Conservation (phyloP, 2,888 invertebrate genomes). For the Cheilosia vulpina region DNA sequence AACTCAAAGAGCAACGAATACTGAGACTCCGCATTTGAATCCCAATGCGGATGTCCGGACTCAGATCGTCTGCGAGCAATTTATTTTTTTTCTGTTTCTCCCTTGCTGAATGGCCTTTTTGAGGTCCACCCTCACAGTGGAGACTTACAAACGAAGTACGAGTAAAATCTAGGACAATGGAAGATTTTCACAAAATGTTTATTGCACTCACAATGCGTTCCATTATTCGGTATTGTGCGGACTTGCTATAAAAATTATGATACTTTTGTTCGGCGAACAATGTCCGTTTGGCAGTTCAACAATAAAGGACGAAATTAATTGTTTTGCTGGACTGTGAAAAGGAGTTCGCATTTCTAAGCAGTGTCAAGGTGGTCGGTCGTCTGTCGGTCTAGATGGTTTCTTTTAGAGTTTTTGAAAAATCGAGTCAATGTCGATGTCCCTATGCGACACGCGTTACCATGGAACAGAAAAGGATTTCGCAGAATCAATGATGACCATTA, state of each 20-base stretch:
- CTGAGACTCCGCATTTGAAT: conserved; percentile 18
- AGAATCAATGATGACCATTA: conserved; percentile 73
- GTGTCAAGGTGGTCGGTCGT: conserved; percentile 56
- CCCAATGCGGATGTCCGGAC: conserved; percentile 68
- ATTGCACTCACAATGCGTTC: conserved; percentile 64
- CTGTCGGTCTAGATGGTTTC: conserved; percentile 33
- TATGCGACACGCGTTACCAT: conserved; percentile 61
- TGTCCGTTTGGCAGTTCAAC: conserved; percentile 42
- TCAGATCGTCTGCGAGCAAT: conserved; percentile 22
- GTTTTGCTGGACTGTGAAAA: conserved; percentile 65
- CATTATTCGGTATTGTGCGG: conserved; percentile 63
- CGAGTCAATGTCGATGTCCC: conserved; percentile 51
- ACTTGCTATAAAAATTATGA: conserved; percentile 72
- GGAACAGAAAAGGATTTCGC: conserved; percentile 49
- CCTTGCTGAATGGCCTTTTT: conserved; percentile 57
- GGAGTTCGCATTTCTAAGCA: conserved; percentile 51
- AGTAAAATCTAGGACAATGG: conserved; percentile 33
- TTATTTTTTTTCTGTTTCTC: conserved; percentile 19
- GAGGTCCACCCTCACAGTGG: conserved; percentile 32
- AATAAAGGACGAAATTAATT: conserved; percentile 67
- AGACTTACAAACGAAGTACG: conserved; percentile 50
- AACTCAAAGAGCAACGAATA: conserved; percentile 9
- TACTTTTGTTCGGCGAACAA: conserved; percentile 70
- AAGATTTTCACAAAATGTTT: conserved; percentile 45
- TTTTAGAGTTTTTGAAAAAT: conserved; percentile 32